Evolutionary conservation across 2,113 vertebrate species (phyloP).

Genomic region (Pithys albifrons): DNA sequence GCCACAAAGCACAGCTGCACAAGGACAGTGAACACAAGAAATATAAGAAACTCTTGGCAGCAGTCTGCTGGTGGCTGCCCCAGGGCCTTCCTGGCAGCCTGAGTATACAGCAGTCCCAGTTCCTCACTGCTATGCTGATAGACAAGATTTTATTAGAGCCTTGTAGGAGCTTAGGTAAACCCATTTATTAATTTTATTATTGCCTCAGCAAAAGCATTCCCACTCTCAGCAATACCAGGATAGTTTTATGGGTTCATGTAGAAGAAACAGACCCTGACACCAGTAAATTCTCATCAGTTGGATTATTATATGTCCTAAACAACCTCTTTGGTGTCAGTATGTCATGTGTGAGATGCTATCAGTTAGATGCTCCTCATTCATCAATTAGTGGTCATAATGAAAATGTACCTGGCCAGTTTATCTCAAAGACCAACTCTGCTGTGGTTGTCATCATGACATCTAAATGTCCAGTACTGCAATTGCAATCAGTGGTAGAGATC

Average conservation of each 20-base stretch:
- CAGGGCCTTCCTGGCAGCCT: neutral
- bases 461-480: neutral
- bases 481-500: neutral
- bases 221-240: neutral
- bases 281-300: neutral
- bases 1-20: rapidly evolving
- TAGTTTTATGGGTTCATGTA: neutral
- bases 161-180: neutral
- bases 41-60: neutral
- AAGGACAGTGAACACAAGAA: neutral
- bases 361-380: neutral
- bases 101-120: neutral
- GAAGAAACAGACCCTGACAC: neutral
- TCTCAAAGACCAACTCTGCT: neutral
- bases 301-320: neutral
- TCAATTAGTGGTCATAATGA: neutral
- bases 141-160: neutral
- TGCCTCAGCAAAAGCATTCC: neutral
- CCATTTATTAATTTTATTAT: neutral
- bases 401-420: neutral
- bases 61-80: neutral
- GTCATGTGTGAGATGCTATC: neutral
- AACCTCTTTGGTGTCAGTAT: neutral
- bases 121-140: neutral
- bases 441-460: neutral